A percentile compares a stretch with the other conserved stretches of the same genome.
phyloP scores from a whole-genome alignment of 30 jellyfish, hydroid and myxozoan species.

The Rhopilema esculentum region DNA sequence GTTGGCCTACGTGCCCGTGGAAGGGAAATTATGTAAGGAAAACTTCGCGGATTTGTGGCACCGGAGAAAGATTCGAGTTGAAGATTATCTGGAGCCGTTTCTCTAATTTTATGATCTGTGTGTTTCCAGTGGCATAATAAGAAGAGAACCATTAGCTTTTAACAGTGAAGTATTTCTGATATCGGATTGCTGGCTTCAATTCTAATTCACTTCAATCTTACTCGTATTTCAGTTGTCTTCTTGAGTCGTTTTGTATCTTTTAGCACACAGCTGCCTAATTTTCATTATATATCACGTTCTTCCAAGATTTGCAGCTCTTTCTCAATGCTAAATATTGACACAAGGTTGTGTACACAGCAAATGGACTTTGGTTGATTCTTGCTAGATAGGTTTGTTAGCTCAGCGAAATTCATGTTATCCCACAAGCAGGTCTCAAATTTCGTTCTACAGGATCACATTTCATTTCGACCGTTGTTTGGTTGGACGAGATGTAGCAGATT shows the following conservation, averaged over 20 bases:
- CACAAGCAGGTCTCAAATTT: background rate
- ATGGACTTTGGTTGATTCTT: background rate
- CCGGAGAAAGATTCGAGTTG: background rate
- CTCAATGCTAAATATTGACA: background rate
- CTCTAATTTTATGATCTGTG: background rate
- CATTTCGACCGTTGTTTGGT: too few species aligned
- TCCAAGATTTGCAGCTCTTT: background rate
- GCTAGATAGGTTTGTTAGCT: background rate
- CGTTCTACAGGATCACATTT: too few species aligned
- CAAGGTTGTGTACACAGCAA: background rate
- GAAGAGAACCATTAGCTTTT: background rate
- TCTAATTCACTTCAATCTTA: background rate
- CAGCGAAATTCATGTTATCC: background rate
- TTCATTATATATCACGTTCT: background rate
- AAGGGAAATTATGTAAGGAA: too few species aligned
- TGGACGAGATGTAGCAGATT: too few species aligned
- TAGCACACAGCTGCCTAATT: background rate
- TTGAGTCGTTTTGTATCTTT: background rate
- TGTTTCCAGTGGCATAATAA: background rate
- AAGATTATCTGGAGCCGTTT: background rate
- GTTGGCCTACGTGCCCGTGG: too few species aligned
- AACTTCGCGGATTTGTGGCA: too few species aligned
- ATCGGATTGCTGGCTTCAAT: background rate
- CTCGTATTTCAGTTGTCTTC: background rate
- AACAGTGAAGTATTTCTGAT: background rate